A percentile compares a stretch with the other conserved stretches of the same genome.
Evolutionary conservation across 2,113 vertebrate species (phyloP).

Genomic region (Saimiri boliviensis): DNA sequence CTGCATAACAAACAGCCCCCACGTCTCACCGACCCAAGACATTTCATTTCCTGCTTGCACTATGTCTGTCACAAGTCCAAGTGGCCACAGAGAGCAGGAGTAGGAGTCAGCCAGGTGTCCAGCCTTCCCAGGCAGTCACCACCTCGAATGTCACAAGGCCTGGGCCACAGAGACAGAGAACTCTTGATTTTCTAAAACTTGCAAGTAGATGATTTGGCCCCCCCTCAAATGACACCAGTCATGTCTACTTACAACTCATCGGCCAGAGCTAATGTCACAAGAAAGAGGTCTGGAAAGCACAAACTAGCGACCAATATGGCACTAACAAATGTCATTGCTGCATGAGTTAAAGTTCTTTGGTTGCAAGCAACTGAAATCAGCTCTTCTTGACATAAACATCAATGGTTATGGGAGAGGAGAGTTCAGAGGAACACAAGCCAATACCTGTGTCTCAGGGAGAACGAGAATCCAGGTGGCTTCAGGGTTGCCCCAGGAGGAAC

Average conservation of each 20-base stretch:
- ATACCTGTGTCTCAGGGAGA: background rate
- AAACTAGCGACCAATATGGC: background rate
- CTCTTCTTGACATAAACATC: background rate
- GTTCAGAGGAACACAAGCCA: background rate
- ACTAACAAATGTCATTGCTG: too few relatives aligned
- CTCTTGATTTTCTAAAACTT: background rate
- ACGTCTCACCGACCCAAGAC: too few relatives aligned
- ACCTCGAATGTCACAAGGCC: too few relatives aligned
- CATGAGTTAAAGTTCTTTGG: background rate
- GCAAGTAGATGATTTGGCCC: too few relatives aligned
- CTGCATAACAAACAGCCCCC: background rate
- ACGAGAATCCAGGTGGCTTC: background rate
- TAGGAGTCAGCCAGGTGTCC: background rate
- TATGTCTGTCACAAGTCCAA: background rate
- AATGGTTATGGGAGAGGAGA: too few relatives aligned
- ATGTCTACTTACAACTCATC: background rate
- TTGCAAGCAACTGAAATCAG: background rate
- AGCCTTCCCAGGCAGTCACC: background rate
- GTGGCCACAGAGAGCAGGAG: too few relatives aligned
- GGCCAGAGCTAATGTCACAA: too few relatives aligned
- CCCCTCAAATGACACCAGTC: too few relatives aligned
- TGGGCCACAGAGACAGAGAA: background rate
- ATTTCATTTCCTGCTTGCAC: background rate
- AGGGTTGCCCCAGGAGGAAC: background rate
- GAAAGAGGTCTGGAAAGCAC: background rate